Conservation (phyloP, 2,113 vertebrate species). For the Rhinopomastus cyanomelas region DNA sequence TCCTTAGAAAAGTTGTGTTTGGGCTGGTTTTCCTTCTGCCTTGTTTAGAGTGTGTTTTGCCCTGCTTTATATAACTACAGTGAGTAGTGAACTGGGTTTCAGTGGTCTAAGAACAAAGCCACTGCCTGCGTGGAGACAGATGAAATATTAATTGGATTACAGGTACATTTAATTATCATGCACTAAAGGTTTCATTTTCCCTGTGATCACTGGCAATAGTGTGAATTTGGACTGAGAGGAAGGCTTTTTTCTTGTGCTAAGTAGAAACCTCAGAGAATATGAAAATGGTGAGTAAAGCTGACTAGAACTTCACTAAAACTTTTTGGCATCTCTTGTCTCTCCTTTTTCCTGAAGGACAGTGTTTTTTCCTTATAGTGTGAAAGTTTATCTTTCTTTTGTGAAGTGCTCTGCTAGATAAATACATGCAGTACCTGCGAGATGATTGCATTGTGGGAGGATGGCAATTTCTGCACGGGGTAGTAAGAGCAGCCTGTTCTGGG, state of each 20-base stretch:
- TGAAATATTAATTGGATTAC: conserved; percentile 35
- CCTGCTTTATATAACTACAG: neutral
- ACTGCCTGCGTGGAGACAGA: neutral
- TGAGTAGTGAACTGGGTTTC: neutral
- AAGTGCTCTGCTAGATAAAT: neutral
- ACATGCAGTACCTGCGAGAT: neutral
- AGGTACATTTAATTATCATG: neutral
- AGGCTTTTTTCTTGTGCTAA: neutral
- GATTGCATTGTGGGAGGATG: neutral
- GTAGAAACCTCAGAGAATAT: neutral
- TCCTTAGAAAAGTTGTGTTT: neutral
- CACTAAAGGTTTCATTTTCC: neutral
- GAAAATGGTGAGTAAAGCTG: neutral
- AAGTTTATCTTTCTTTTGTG: neutral
- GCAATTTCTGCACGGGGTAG: neutral
- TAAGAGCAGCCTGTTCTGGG: neutral
- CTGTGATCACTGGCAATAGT: neutral
- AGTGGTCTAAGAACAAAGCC: conserved; percentile 32
- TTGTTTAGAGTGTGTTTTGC: neutral
- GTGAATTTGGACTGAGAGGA: neutral
- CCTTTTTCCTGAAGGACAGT: neutral
- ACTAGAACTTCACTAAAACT: neutral
- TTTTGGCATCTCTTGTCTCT: neutral
- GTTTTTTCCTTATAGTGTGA: neutral
- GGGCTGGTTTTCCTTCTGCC: neutral